These are phyloP conservation scores for Cyclophora albipunctata DNA, from an alignment of 2,888 invertebrate species.

Conservation along the genomic window DNA sequence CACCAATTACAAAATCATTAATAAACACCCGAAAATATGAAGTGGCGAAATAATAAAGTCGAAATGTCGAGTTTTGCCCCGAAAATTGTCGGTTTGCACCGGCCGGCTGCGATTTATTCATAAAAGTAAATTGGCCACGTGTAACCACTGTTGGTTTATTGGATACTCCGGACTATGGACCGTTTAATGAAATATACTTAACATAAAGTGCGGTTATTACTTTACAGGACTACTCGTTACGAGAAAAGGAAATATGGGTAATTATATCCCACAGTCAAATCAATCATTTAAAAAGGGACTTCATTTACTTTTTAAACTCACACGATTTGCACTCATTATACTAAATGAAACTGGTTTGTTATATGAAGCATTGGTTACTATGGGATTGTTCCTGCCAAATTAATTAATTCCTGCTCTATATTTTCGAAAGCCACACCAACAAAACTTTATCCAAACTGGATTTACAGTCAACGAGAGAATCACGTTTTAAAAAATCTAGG, in stretches of 20 bases:
- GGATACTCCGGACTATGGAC: constrained; percentile 8
- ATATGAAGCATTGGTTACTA: no score
- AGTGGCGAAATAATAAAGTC: constrained; percentile 51
- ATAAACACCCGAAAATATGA: constrained; percentile 57
- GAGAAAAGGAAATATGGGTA: no score
- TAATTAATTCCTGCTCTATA: no score
- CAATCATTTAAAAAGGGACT: no score
- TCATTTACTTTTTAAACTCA: no score
- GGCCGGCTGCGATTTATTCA: constrained; percentile 35
- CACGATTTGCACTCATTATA: no score
- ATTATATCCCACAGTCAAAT: no score
- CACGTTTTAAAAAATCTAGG: neutral
- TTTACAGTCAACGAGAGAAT: no score
- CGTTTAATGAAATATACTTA: constrained; percentile 7
- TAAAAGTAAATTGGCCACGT: constrained; percentile 47
- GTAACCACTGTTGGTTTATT: constrained; percentile 23
- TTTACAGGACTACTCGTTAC: constrained; percentile 2
- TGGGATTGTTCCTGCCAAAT: no score
- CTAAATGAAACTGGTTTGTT: no score
- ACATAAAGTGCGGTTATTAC: constrained; percentile 3
- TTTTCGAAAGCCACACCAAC: no score
- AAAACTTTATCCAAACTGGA: no score
- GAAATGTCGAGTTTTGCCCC: constrained; percentile 26
- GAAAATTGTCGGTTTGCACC: constrained; percentile 37
- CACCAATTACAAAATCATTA: constrained; percentile 63